Conservation (phyloP, 1,140 invertebrate species). For the Zaprionus nigranus region DNA sequence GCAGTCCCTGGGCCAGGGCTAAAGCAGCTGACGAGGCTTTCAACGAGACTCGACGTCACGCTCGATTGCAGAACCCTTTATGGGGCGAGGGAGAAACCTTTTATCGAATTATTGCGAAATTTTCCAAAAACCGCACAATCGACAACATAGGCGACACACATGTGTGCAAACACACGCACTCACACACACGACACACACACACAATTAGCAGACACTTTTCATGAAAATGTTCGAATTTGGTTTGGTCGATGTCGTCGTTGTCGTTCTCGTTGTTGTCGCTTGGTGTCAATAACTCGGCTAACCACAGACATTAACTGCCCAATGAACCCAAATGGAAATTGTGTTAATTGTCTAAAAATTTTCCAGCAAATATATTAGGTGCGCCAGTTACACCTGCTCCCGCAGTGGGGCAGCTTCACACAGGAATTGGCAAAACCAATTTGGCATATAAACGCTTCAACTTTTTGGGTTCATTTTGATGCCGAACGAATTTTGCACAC, state of each 20-base stretch:
- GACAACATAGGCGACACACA: constrained; percentile 19
- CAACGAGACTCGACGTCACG: neutral
- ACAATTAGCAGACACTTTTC: constrained; percentile 18
- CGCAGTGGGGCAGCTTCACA: constrained; percentile 7
- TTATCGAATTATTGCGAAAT: constrained; percentile 54
- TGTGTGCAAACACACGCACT: neutral
- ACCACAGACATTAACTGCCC: constrained; percentile 18
- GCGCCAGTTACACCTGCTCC: neutral
- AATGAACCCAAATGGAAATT: constrained; percentile 21
- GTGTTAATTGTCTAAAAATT: constrained; percentile 25
- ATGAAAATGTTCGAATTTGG: constrained; percentile 28
- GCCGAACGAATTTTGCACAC: constrained; percentile 12
- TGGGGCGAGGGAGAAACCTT: constrained; percentile 45
- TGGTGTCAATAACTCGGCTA: constrained; percentile 3
- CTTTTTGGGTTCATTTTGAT: constrained; percentile 21
- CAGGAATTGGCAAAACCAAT: constrained; percentile 58
- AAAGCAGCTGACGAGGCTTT: constrained; percentile 26
- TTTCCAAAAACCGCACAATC: constrained; percentile 28
- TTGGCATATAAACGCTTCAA: constrained; percentile 46
- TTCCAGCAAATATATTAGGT: constrained; percentile 7
- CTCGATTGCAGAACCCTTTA: constrained; percentile 14
- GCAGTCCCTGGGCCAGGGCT: neutral
- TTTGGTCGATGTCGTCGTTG: constrained; percentile 12
- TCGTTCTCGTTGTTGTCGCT: neutral
- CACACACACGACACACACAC: constrained; percentile 11